A percentile compares a stretch with the other conserved stretches of the same genome.
Conservation (phyloP, 2,888 invertebrate genomes). For the Helleia helle region DNA sequence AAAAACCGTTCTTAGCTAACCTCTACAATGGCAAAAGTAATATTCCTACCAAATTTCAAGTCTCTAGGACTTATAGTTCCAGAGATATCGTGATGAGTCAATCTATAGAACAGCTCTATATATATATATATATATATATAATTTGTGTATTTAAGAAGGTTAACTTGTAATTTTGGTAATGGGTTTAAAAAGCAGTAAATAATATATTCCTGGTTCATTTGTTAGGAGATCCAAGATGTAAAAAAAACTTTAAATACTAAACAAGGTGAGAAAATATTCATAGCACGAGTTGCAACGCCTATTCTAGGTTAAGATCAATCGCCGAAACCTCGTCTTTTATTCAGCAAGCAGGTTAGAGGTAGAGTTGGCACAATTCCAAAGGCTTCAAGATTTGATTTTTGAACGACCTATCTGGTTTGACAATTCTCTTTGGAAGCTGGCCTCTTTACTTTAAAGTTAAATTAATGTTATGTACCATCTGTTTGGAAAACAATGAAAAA, state of each 20-base stretch:
- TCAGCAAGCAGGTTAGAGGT: constrained; percentile 16
- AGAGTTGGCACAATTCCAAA: constrained; percentile 15
- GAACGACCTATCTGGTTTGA: constrained; percentile 16
- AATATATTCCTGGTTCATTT: not conserved
- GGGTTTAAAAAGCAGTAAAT: no score
- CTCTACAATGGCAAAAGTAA: no score
- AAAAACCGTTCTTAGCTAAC: no score
- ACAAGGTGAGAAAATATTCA: constrained; percentile 2
- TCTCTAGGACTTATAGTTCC: no score
- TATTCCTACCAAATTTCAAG: no score
- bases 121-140: no score
- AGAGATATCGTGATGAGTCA: no score
- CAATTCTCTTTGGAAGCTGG: constrained; percentile 12
- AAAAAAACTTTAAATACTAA: constrained; percentile 2
- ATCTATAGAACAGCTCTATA: no score
- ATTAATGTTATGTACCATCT: not conserved
- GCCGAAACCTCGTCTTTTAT: constrained; percentile 15
- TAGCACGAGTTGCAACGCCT: constrained; percentile 8
- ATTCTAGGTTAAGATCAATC: constrained; percentile 16
- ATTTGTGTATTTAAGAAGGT: no score
- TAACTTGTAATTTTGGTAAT: no score
- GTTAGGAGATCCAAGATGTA: not conserved
- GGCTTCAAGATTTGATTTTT: constrained; percentile 16
- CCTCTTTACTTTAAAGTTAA: constrained; percentile 4
- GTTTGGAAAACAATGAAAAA: not conserved